Percentiles rank a stretch among this genome's conserved stretches.
phyloP scores from a whole-genome alignment of 1,140 invertebrate species.

The Brachionus rotundiformis region DNA sequence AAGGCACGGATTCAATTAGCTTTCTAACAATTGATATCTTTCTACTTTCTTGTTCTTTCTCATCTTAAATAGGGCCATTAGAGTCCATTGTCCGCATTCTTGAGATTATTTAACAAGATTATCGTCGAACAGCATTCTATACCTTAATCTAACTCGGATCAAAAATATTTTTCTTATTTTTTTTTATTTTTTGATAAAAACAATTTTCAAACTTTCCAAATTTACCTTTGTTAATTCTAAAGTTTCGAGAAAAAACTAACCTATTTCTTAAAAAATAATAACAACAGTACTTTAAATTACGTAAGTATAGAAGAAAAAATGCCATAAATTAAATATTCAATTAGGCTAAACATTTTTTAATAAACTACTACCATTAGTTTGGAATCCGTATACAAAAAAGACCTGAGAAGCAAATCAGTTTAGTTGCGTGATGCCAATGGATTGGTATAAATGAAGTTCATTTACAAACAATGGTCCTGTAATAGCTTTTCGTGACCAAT shows the following conservation, averaged over 20 bases:
- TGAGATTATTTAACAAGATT: not conserved
- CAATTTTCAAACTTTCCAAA: not conserved
- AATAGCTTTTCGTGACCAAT: too few species aligned
- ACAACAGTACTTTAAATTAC: not conserved
- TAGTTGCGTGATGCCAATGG: too few species aligned
- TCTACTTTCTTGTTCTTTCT: not conserved
- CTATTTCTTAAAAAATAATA: not conserved
- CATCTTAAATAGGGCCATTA: not conserved
- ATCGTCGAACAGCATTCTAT: not conserved
- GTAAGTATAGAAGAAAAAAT: too few species aligned
- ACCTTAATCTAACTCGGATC: constrained; percentile 2
- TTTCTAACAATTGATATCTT: not conserved
- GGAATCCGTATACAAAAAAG: too few species aligned
- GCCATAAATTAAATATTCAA: too few species aligned
- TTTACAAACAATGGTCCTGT: too few species aligned
- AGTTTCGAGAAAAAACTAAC: not conserved
- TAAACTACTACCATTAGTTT: too few species aligned
- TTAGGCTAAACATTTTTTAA: not conserved
- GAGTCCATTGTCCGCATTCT: not conserved
- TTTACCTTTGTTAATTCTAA: not conserved
- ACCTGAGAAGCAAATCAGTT: too few species aligned
- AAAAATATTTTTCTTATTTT: constrained; percentile 14
- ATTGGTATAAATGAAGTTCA: too few species aligned
- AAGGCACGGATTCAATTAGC: not conserved
- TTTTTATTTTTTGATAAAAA: too few species aligned